Percentiles rank a stretch among this genome's conserved stretches.
These are phyloP conservation scores for Andricus curvator DNA, from an alignment of 2,888 invertebrate genomes.

Conservation along the genomic window DNA sequence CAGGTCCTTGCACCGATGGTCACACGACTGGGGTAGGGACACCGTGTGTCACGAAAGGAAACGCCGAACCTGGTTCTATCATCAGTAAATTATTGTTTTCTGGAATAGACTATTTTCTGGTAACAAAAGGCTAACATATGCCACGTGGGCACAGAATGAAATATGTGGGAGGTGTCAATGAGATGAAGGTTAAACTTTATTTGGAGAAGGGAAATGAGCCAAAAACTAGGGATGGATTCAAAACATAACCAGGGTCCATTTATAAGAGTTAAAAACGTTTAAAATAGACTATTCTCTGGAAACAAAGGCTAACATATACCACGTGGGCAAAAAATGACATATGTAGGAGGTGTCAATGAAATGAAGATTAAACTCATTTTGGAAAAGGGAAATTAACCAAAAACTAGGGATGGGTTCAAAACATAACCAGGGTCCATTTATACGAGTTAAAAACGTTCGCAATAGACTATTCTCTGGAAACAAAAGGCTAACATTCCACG, in stretches of 20 bases:
- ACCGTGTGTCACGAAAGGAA: conserved; percentile 46
- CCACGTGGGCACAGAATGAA: conserved; percentile 1
- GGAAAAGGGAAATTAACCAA: too few relatives aligned
- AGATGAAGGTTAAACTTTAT: conserved; percentile 10
- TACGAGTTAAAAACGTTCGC: too few relatives aligned
- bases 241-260: background rate
- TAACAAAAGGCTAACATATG: conserved; percentile 15
- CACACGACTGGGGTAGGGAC: conserved; percentile 25
- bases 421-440: too few relatives aligned
- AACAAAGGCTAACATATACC: too few relatives aligned
- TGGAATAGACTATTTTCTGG: conserved; percentile 32
- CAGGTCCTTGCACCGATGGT: conserved; percentile 45
- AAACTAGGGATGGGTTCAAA: too few relatives aligned
- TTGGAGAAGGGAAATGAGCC: background rate
- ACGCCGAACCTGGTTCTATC: conserved; percentile 45
- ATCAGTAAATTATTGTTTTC: conserved; percentile 51
- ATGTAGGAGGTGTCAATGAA: too few relatives aligned
- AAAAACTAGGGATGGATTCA: background rate
- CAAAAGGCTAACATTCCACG: too few relatives aligned
- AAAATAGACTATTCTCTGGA: too few relatives aligned
- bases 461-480: conserved; percentile 30
- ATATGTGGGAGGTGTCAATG: background rate
- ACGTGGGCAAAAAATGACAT: too few relatives aligned
- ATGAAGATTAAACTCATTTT: too few relatives aligned
- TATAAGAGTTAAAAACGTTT: too few relatives aligned